Evolutionary conservation across 2,888 invertebrate genomes (phyloP).

Genomic region (Agrochola circellaris): DNA sequence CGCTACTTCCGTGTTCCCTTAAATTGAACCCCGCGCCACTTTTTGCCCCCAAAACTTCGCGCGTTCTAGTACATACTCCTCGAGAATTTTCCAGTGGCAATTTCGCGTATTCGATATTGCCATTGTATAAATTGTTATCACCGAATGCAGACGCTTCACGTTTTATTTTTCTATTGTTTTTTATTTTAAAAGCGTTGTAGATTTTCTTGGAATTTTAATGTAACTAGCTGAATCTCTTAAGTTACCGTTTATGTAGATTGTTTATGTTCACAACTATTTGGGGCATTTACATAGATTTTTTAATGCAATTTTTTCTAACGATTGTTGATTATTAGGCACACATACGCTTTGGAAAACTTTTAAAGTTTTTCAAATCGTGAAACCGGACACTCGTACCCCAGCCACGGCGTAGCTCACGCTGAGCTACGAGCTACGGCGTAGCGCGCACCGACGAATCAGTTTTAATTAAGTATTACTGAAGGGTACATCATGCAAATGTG

Average conservation of each 20-base stretch:
- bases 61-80: conserved; percentile 42
- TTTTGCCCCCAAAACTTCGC: conserved; percentile 58
- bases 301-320: not conserved
- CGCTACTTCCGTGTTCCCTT: conserved; percentile 62
- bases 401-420: conserved; percentile 9
- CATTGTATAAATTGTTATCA: conserved; percentile 59
- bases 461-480: not conserved
- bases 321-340: not conserved
- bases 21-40: conserved; percentile 66
- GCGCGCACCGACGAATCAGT: not conserved
- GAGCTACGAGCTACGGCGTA: conserved; percentile 19
- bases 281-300: conserved; percentile 2
- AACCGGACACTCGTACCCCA: not conserved
- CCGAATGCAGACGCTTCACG: conserved; percentile 54
- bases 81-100: conserved; percentile 51
- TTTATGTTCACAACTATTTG: not conserved
- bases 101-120: conserved; percentile 61
- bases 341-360: not conserved
- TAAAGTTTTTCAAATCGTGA: not conserved
- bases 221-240: conserved; percentile 18
- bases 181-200: conserved; percentile 41
- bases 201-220: conserved; percentile 56
- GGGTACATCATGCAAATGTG: not conserved
- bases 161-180: conserved; percentile 36
- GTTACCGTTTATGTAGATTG: conserved; percentile 7